phyloP scores from a whole-genome alignment of 2,888 invertebrate species.

The Oeneis ivallda region DNA sequence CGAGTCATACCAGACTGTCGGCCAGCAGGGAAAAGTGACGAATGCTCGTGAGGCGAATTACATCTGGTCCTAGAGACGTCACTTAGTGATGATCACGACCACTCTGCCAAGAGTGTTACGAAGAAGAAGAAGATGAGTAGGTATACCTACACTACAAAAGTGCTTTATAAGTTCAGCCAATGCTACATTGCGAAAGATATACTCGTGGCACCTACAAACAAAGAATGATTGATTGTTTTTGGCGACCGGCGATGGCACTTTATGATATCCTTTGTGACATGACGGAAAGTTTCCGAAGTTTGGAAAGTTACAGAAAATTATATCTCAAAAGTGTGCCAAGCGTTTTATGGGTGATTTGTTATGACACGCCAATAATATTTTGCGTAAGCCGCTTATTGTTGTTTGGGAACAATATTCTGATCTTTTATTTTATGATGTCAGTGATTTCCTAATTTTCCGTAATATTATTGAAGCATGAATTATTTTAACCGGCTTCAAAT shows the following conservation, averaged over 20 bases:
- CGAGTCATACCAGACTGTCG: too few species aligned
- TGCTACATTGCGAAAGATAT: slow-evolving; percentile 14
- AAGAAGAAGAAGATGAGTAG: too few species aligned
- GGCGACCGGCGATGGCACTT: slow-evolving; percentile 32
- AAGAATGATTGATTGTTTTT: slow-evolving; percentile 35
- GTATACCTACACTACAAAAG: background rate
- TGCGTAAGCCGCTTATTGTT: slow-evolving; percentile 20
- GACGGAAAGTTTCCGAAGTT: slow-evolving; percentile 35
- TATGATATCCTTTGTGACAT: slow-evolving; percentile 36
- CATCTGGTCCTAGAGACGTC: too few species aligned
- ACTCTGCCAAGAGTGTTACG: too few species aligned
- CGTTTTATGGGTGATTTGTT: slow-evolving; percentile 28
- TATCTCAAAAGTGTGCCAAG: slow-evolving; percentile 26
- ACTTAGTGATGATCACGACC: too few species aligned
- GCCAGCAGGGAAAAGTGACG: too few species aligned
- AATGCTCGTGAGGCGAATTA: too few species aligned
- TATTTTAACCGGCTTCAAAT: too few species aligned
- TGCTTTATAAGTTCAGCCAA: slow-evolving; percentile 18
- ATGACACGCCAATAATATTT: slow-evolving; percentile 26
- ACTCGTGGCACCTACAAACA: slow-evolving; percentile 26
- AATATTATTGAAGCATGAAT: too few species aligned
- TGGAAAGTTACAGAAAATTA: slow-evolving; percentile 32
- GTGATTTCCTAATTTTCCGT: too few species aligned
- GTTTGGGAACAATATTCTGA: background rate
- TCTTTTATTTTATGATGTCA: background rate